Evolutionary conservation across 2,797 vertebrate species (phyloP), one percentile per base, ranked within the genome.

Genomic region (Poeciliopsis turneri): DNA sequence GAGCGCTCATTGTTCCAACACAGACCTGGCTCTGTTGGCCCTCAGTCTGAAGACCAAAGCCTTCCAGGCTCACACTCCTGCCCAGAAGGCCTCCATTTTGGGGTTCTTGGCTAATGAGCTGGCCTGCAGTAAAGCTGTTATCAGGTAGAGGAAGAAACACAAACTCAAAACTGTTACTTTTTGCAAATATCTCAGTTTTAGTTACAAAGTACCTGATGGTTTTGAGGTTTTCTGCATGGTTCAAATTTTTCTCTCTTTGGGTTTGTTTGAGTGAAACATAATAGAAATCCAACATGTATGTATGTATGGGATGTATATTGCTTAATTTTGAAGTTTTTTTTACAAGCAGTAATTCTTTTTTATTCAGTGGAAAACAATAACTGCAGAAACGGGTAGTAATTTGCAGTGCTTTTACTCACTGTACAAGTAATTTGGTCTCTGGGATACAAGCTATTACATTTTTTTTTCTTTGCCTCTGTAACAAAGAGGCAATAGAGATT

Each of bases 21-120:
- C 97, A 0, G 97, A 97, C 4, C 93, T 99, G 80, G 89, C 90
- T 36, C 92, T 87, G 59, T 69, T 95, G 72, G 95, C 96, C 1
- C 95, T 97, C 89, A 99, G 98, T 91, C 94, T 99, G 88, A 98
- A 97, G 93, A 99, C 98, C 80, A 99, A 98, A 95, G 97, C 98
- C 88, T 99, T 99, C 92, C 98, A 99, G 94, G 98, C 98, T 3
- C 98, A 99, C 90, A 96, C 96, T 0, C 98, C 98, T 25, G 87
- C 94, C 39, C 98, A 99, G 92, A 99, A 99, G 92, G 97, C 98
- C 53, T 97, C 97, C 0, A 89, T 98, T 20, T 95, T 99, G 82
- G 97, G 97, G 83, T 99, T 99, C 90, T 95, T 99, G 78, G 96
- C 97, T 57, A 99, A 99, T 70, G 98, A 99, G 82, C 93, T 99